Evolutionary conservation across 2,797 vertebrate genomes (phyloP).

Genomic region (Scolopax bukidnonensis): DNA sequence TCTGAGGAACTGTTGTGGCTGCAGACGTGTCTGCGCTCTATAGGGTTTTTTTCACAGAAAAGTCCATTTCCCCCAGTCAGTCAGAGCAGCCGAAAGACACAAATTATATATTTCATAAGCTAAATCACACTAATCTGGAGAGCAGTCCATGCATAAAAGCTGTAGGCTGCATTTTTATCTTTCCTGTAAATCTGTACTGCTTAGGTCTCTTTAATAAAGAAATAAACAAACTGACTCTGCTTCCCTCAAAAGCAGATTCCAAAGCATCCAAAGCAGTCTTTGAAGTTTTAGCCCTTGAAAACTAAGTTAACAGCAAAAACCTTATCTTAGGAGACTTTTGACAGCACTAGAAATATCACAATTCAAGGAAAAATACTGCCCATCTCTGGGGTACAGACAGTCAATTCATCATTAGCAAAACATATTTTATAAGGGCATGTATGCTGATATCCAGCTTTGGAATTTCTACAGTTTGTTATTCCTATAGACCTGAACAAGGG

Average conservation of each 20-base stretch:
- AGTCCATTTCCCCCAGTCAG: not conserved
- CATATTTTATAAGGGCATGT: not conserved
- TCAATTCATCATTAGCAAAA: not conserved
- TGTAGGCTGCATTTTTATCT: not conserved
- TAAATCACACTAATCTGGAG: not conserved
- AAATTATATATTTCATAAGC: not conserved
- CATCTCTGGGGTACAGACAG: fast-evolving
- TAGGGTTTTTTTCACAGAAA: not conserved
- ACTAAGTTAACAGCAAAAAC: not conserved
- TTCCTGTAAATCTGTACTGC: not conserved
- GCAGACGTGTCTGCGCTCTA: not conserved
- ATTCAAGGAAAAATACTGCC: not conserved
- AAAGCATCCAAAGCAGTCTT: not conserved
- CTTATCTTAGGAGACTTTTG: not conserved
- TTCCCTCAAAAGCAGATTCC: not conserved
- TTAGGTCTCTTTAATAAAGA: not conserved
- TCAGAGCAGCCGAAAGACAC: not conserved
- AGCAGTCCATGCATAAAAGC: not conserved
- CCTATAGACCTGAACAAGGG: not conserved
- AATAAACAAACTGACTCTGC: not conserved
- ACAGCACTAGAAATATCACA: not conserved
- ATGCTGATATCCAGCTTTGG: not conserved
- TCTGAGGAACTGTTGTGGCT: not conserved
- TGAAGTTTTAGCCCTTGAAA: not conserved
- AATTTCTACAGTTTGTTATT: not conserved